phyloP scores from a whole-genome alignment of 2,888 invertebrate species.

The Mesorhabditis spiculigera region DNA sequence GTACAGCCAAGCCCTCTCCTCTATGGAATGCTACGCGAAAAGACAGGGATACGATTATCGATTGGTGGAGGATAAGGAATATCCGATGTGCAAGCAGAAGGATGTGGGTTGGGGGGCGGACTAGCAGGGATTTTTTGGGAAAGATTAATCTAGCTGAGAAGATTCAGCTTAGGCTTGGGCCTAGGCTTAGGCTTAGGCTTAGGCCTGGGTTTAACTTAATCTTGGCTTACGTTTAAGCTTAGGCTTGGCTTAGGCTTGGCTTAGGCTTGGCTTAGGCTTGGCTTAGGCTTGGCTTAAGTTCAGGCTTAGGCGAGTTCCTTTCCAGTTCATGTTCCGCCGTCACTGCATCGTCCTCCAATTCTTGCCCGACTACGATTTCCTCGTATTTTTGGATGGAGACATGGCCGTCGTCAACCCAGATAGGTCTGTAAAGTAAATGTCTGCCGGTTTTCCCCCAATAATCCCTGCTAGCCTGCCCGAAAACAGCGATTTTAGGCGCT shows the following conservation, averaged over 20 bases:
- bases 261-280: neutral
- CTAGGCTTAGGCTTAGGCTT: no score
- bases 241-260: no score
- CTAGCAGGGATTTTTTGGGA: neutral
- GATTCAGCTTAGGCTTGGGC: no score
- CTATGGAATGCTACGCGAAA: neutral
- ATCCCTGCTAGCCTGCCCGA: neutral
- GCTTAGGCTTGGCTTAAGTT: no score
- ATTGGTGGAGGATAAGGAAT: neutral
- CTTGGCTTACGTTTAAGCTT: no score
- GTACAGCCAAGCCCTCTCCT: neutral
- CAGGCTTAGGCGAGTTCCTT: neutral
- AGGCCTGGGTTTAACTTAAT: neutral
- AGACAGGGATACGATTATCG: no score
- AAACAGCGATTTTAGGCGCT: conserved; percentile 14
- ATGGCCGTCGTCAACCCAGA: conserved; percentile 37
- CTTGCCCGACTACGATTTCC: conserved; percentile 20
- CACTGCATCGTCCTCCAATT: conserved; percentile 27
- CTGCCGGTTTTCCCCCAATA: neutral
- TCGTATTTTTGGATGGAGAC: conserved; percentile 34
- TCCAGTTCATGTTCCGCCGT: conserved; percentile 33
- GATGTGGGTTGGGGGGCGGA: neutral
- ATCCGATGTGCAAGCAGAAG: conserved; percentile 4
- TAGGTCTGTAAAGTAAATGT: conserved; percentile 8
- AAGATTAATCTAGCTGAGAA: no score